Base-by-base conservation (phyloP, 2,113 vertebrate species). In the Myiagra hebetior region DNA sequence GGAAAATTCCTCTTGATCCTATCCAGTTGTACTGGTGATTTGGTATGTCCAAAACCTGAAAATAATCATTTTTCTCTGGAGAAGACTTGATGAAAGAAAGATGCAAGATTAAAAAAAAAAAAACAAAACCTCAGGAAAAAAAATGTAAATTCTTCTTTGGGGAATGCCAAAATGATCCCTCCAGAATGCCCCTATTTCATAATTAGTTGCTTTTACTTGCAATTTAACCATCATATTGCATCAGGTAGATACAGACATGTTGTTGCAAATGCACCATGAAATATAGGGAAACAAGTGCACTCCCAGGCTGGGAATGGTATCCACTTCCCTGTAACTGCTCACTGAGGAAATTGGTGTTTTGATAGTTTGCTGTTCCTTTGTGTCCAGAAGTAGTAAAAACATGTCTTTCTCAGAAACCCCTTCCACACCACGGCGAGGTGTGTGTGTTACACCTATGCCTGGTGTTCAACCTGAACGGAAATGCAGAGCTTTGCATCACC, bases 341-440 rank as follows among this genome's bases (percentile, higher is more conserved):
- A 17, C 35, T 30, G 17, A 12, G 35, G 13, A 64, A n/a, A 19
- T 22, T 5, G 6, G 3, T 4, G 4, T 16, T 53, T 19, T 57
- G 35, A 33, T 23, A 49, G 22, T 63, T 78, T 52, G 23, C 24
- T 86, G 28, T 33, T 84, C 11, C 23, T 77, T 74, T 81, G 60
- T 31, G 14, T 62, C 55, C 68, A 39, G 37, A 81, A 84, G 35
- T 44, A 55, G 42, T 63, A 77, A 60, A 77, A 87, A 42, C 14
- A 7, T 60, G 21, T 68, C 39, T 92, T 93, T 42, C 28, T 82
- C 56, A 67, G 64, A n/a, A 91, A 44, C 19, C 30, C 73, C 11
- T 67, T 39, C 31, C 37, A 8, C 30, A 23, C 9, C 11, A 30
- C 20, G 7, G 21, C 0, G 1, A 21, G 17, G 17, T 4, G 7